Base-by-base conservation (phyloP, 2,113 vertebrate genomes). In the Ceyx cyanopectus region DNA sequence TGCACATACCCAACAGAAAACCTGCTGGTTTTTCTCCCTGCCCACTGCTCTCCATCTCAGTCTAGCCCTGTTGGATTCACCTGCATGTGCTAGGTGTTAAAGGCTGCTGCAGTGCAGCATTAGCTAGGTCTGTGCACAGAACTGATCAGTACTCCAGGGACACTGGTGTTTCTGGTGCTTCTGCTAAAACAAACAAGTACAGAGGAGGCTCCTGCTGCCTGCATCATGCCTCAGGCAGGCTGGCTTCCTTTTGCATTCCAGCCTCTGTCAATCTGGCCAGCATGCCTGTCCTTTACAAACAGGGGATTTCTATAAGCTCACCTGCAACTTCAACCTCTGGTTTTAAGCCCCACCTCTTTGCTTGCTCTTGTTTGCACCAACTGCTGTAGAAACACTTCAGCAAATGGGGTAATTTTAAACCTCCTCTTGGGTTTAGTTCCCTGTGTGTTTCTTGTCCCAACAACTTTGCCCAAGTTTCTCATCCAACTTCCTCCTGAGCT, bases 41-140 rank as follows among this genome's bases (percentile, higher is more conserved):
- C 23, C n/a, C 68, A 5, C 77, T 81, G 26, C 50, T 91, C 27
- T 65, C 65, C 84, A 60, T 85, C 62, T 76, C 41, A 57, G 21
- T n/a, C 50, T 30, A 82, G 58, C 58, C 27, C 72, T 54, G 57
- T 58, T 75, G 41, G 77, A 81, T 58, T 72, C 29, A 79, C 78
- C 69, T 76, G 70, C 50, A n/a, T 50, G 53, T 41, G 26, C 50
- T 79, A 68, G 67, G 41, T 73, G 66, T 73, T 54, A 90, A 61
- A 89, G 45, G 53, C 34, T 87, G 78, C 70, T 91, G 85, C 93
- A 91, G 48, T 95, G 87, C 78, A 89, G 78, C 50, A 76, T 32
- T 69, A 16, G 17, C n/a, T 24, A 53, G 54, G 65, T 86, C 78
- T 76, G 60, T 76, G 73, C 2, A 5, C 8, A 1, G 89, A 54